phyloP scores from a whole-genome alignment of 2,113 vertebrate species.

The Tretioscincus oriximinensis region DNA sequence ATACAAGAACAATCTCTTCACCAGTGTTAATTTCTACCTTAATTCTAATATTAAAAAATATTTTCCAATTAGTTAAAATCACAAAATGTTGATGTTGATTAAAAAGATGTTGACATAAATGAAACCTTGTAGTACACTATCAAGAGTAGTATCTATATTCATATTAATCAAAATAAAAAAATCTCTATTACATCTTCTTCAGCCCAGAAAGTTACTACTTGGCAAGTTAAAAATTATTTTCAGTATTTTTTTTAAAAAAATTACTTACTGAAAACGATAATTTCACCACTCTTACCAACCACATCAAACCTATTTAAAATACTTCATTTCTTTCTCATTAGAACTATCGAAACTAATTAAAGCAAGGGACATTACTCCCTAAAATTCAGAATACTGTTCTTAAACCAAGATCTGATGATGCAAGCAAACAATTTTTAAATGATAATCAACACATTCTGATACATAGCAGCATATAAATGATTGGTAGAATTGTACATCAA shows the following conservation, averaged over 20 bases:
- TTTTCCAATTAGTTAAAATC: background rate
- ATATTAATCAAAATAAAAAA: background rate
- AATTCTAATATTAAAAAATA: background rate
- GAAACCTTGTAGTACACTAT: background rate
- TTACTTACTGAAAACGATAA: background rate
- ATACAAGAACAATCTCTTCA: background rate
- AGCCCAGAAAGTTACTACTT: background rate
- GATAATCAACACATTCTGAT: background rate
- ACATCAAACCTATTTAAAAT: background rate
- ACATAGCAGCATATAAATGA: background rate
- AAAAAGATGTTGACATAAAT: background rate
- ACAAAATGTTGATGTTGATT: background rate
- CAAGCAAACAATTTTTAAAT: background rate
- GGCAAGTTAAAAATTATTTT: background rate
- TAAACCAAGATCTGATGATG: background rate
- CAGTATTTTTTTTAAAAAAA: background rate
- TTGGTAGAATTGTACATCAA: background rate
- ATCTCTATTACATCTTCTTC: background rate
- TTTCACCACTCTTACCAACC: background rate
- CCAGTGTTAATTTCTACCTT: background rate
- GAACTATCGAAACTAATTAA: background rate
- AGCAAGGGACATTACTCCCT: background rate
- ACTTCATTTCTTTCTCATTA: background rate
- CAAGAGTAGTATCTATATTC: background rate
- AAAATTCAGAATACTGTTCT: background rate